phyloP scores from a whole-genome alignment of 2,797 vertebrate genomes.

The Darevskia mixta region DNA sequence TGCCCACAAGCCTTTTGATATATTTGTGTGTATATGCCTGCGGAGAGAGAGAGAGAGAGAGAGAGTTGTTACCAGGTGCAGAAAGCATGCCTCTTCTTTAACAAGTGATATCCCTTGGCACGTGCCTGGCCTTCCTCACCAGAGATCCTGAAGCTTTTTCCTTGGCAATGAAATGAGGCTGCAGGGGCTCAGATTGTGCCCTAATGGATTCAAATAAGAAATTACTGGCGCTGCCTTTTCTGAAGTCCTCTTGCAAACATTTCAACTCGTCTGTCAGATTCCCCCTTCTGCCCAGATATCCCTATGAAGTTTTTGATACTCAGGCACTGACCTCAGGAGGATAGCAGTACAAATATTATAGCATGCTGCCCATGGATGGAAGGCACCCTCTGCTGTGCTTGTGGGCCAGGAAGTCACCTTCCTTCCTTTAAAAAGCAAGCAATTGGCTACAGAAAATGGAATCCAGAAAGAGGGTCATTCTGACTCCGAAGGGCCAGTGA shows the following conservation, averaged over 20 bases:
- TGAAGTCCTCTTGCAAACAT: no score
- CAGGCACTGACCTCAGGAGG: neutral
- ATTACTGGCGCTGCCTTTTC: neutral
- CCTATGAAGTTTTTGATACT: neutral
- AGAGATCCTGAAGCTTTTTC: neutral
- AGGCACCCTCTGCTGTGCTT: neutral
- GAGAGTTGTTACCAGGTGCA: neutral
- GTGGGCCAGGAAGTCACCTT: neutral
- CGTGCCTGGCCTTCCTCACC: neutral
- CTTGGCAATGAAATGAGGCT: neutral
- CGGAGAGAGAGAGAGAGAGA: neutral
- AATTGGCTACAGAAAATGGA: neutral
- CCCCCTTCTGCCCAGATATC: neutral
- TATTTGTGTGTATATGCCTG: neutral
- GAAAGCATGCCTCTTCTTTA: neutral
- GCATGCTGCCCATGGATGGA: neutral
- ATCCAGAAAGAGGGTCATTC: neutral
- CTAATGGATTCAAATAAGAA: neutral
- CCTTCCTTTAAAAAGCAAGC: neutral
- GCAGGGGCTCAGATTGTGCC: neutral
- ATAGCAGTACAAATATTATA: neutral
- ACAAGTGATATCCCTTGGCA: neutral
- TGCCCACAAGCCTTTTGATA: neutral
- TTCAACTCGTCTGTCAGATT: neutral
- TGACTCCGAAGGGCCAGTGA: fast-evolving